Evolutionary conservation across 2,113 vertebrate genomes (phyloP).

Genomic region (Heloderma charlesbogerti): DNA sequence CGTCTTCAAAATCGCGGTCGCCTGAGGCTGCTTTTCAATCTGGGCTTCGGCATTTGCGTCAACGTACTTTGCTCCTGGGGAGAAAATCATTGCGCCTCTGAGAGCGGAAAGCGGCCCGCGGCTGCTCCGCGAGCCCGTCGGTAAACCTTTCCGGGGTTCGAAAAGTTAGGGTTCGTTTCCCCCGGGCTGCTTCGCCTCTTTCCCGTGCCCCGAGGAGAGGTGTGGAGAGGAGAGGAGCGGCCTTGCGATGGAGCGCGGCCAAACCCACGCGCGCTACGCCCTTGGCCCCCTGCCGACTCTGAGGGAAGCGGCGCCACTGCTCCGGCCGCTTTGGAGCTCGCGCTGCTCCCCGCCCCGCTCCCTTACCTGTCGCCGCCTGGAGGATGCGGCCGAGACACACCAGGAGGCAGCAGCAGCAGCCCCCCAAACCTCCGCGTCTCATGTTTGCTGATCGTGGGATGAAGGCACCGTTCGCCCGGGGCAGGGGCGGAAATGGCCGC

Average conservation of each 20-base stretch:
- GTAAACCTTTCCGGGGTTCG: too few species aligned
- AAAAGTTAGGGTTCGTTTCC: neutral
- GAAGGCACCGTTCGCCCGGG: neutral
- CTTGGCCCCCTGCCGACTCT: too few species aligned
- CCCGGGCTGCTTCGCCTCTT: neutral
- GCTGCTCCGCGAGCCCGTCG: neutral
- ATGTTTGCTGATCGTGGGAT: neutral
- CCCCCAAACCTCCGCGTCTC: neutral
- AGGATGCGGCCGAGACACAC: neutral
- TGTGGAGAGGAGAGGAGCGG: too few species aligned
- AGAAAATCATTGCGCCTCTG: neutral
- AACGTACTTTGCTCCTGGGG: neutral
- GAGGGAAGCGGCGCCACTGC: fast-evolving
- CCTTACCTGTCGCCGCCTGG: neutral
- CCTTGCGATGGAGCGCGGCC: too few species aligned
- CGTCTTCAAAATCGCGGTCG: neutral
- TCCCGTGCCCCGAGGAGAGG: neutral
- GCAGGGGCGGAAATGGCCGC: fast-evolving
- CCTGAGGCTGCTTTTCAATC: neutral
- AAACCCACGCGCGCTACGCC: too few species aligned
- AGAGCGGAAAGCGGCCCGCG: neutral
- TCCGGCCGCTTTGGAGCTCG: too few species aligned
- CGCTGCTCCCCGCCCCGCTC: too few species aligned
- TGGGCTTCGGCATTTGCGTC: neutral
- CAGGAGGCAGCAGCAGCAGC: neutral